These are phyloP conservation scores for Glaucopsyche alexis DNA, from an alignment of 2,888 invertebrate species.

Conservation along the genomic window DNA sequence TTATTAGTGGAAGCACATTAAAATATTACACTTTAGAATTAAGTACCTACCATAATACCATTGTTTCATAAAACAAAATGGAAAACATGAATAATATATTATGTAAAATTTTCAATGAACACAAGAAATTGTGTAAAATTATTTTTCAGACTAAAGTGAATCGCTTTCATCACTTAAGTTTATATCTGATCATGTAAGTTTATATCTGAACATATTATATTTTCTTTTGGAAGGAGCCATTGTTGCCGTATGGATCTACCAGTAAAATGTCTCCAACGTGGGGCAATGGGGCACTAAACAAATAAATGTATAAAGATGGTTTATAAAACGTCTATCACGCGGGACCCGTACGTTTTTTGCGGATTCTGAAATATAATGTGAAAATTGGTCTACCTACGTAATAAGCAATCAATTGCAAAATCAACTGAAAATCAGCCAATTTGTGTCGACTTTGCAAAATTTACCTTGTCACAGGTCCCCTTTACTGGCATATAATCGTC, in stretches of 20 bases:
- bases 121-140: not conserved
- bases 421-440: not conserved
- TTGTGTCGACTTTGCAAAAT: not conserved
- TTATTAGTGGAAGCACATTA: not conserved
- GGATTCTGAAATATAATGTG: no score
- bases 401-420: not conserved
- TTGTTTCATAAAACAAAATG: not conserved
- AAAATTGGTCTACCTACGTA: no score
- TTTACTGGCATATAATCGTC: conserved; percentile 67
- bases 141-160: not conserved
- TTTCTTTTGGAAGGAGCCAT: not conserved
- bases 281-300: no score
- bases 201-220: not conserved
- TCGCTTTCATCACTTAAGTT: conserved; percentile 11
- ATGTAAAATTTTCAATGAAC: not conserved
- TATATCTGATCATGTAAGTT: conserved; percentile 4
- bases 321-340: no score
- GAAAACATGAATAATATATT: not conserved
- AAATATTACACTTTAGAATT: not conserved
- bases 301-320: no score
- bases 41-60: no score
- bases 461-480: conserved; percentile 68
- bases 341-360: no score
- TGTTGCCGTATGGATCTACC: not conserved
- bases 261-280: not conserved